These are phyloP conservation scores for Troides aeacus DNA, from an alignment of 2,888 invertebrate species.

Conservation along the genomic window DNA sequence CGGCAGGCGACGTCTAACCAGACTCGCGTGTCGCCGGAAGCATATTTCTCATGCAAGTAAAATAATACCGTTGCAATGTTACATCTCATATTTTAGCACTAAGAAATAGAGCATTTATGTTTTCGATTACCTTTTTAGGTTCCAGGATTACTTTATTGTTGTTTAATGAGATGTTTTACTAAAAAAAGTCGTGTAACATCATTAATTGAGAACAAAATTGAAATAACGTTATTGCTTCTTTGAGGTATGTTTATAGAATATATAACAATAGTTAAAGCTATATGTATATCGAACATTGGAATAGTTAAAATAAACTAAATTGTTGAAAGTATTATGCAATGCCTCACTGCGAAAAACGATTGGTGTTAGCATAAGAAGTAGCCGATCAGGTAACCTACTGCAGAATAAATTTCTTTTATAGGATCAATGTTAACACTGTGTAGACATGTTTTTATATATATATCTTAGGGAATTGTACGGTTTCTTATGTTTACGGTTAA, in stretches of 20 bases:
- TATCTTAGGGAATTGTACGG: not conserved
- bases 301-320: not conserved
- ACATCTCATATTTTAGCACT: not conserved
- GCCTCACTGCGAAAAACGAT: not conserved
- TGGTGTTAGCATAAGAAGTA: constrained; percentile 3
- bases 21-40: constrained; percentile 8
- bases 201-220: no score
- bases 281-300: no score
- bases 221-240: no score
- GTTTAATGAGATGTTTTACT: no score
- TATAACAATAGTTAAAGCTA: no score
- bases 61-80: not conserved
- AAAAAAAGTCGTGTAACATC: no score
- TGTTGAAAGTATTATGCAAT: not conserved
- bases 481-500: not conserved
- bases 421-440: constrained; percentile 8
- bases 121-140: no score
- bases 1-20: constrained; percentile 14
- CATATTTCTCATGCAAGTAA: constrained; percentile 4
- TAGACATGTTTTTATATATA: not conserved
- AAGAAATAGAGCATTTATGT: not conserved
- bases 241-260: no score
- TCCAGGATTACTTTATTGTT: no score
- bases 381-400: constrained; percentile 3
- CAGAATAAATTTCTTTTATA: constrained; percentile 13